A percentile compares a stretch with the other conserved stretches of the same genome.
Evolutionary conservation across 2,888 invertebrate species (phyloP).

Genomic region (Rotaria macrura): DNA sequence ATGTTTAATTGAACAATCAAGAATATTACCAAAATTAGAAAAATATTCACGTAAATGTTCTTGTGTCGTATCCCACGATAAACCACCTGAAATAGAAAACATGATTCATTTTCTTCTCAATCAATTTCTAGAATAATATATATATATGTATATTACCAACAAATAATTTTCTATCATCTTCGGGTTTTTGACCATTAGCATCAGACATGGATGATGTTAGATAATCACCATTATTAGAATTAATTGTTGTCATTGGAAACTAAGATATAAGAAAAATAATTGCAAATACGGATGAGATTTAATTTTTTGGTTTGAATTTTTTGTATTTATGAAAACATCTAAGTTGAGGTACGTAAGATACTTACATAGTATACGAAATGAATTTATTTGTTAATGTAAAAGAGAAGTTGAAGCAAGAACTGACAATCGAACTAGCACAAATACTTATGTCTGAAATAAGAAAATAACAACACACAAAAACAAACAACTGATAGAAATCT

Average conservation of each 20-base stretch:
- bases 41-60: conserved; percentile 15
- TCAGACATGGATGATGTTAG: background rate
- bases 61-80: conserved; percentile 20
- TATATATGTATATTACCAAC: background rate
- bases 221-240: background rate
- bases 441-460: background rate
- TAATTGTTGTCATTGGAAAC: background rate
- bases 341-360: background rate
- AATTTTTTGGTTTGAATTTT: background rate
- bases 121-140: background rate
- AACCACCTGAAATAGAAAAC: background rate
- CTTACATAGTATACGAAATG: background rate
- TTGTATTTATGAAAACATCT: background rate
- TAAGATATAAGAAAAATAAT: background rate
- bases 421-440: background rate
- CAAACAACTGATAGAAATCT: background rate
- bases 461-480: background rate
- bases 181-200: background rate
- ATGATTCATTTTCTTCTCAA: background rate
- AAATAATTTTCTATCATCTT: conserved; percentile 21
- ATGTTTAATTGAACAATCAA: conserved; percentile 15
- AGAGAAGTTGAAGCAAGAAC: background rate
- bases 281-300: background rate
- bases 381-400: background rate
- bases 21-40: conserved; percentile 9